Evolutionary conservation across 2,797 vertebrate species (phyloP).

Genomic region (Sebastes matsubarae): DNA sequence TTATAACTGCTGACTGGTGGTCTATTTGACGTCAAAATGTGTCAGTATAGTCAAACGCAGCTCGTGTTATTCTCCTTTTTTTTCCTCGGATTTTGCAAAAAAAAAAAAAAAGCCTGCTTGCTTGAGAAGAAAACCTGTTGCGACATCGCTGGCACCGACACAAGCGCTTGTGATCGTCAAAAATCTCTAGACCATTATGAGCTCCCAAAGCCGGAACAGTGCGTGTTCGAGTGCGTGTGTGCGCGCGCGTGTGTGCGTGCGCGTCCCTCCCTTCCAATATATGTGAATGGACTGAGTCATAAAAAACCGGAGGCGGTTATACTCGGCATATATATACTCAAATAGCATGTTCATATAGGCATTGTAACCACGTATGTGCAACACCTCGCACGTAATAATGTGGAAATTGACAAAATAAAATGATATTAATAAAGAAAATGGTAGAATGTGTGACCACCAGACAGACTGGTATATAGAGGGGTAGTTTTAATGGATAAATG

Average conservation of each 20-base stretch:
- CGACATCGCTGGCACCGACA: conserved; percentile 65
- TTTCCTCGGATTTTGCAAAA: conserved; percentile 24
- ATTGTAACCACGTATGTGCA: conserved; percentile 4
- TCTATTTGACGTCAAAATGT: not conserved
- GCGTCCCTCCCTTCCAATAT: conserved; percentile 62
- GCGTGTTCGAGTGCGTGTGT: conserved; percentile 35
- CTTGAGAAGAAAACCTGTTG: conserved; percentile 77
- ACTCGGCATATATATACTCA: conserved; percentile 42
- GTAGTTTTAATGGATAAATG: conserved; percentile 26
- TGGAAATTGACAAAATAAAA: not conserved
- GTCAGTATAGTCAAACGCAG: not conserved
- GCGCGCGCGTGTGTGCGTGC: conserved; percentile 2
- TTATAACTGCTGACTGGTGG: not conserved
- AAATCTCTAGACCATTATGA: conserved; percentile 64
- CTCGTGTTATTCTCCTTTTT: not conserved
- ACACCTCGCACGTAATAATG: not conserved
- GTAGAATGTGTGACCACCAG: conserved; percentile 32
- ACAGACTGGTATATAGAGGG: not conserved
- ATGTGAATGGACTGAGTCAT: conserved; percentile 81
- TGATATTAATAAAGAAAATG: not conserved
- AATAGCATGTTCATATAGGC: conserved; percentile 58
- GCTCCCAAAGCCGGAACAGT: conserved; percentile 64
- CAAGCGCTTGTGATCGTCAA: conserved; percentile 62
- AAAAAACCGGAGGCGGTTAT: conserved; percentile 72
- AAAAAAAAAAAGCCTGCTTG: not conserved